Conservation (phyloP, 2,888 invertebrate species). For the Neoscelio sp. region DNA sequence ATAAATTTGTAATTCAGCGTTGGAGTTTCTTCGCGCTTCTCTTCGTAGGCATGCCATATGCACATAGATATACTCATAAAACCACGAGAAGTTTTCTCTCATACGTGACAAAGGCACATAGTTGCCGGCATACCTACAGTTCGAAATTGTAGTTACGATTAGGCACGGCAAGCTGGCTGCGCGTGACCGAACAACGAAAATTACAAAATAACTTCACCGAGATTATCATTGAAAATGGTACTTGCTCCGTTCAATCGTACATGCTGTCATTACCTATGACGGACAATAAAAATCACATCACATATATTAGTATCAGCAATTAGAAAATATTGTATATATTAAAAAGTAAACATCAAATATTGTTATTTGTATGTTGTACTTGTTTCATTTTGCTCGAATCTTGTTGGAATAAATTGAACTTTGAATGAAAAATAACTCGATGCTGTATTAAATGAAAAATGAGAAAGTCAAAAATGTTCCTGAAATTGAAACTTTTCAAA, state of each 20-base stretch:
- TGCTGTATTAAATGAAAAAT: too few species aligned
- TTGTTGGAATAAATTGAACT: too few species aligned
- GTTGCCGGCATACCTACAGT: slow-evolving; percentile 60
- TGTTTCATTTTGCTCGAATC: too few species aligned
- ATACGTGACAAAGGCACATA: slow-evolving; percentile 68
- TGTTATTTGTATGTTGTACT: too few species aligned
- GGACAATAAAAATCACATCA: too few species aligned
- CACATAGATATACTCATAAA: not conserved
- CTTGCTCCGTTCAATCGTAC: slow-evolving; percentile 5
- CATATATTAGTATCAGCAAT: too few species aligned
- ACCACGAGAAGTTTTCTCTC: slow-evolving; percentile 12
- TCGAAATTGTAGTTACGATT: slow-evolving; percentile 71
- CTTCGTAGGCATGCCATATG: slow-evolving; percentile 7
- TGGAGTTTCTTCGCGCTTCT: slow-evolving; percentile 8
- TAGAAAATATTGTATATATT: too few species aligned
- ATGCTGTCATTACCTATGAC: too few species aligned
- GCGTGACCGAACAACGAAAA: slow-evolving; percentile 75
- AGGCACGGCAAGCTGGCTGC: slow-evolving; percentile 72
- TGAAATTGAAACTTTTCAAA: too few species aligned
- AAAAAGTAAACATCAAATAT: too few species aligned
- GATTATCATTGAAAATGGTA: slow-evolving; percentile 31
- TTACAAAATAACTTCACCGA: slow-evolving; percentile 71
- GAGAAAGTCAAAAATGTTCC: too few species aligned
- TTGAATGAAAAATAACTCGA: too few species aligned
- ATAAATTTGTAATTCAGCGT: slow-evolving; percentile 20